Evolutionary conservation across 2,888 invertebrate species (phyloP), one percentile per base, ranked within the genome.

Genomic region (Anarsia innoxiella): DNA sequence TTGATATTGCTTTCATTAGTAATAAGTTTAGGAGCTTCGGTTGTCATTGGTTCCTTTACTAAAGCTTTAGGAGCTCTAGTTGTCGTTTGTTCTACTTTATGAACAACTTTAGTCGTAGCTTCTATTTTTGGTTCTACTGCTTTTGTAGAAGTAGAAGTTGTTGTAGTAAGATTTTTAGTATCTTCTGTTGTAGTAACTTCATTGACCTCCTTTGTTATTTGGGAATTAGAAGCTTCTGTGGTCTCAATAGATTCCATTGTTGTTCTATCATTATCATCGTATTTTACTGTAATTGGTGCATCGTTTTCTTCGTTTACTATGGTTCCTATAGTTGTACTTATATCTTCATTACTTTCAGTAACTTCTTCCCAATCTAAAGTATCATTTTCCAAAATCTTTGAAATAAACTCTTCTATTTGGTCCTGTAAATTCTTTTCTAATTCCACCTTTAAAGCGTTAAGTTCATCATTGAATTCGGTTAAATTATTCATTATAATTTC

Each of bases 381-480:
- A 15, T 33, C 33, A 10, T 33, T 26, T 6, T 33, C 33, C 8
- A 26, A 15, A 10, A 33, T 14, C 26, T 33, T 23, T 1, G 26
- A 25, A 9, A 33, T 33, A 33, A 33, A 33, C 4, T 6, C 12
- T 15, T 33, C 33, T 1, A 33, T 3, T 13, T 33, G 26, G n/a
- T 11, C 26, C 15, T 33, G 26, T 4, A 33, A 14, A 26, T 26
- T 25, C 9, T 14, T 25, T 12, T 26, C 33, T 2, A 33, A 12
- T 15, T 33, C 26, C 1, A 26, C 11, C 15, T 33, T 33, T 8
- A 33, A 14, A 1, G 33, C 25, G 14, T 26, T 33, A 5, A 33
- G 15, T 15, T 33, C 16, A 14, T 38, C 37, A 11, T 37, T 25
- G 2, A 27, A 37, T 36, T 35, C 23, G 8, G 27, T 12, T 14